Conservation (phyloP, 2,888 invertebrate species). For the Troilus luridus region DNA sequence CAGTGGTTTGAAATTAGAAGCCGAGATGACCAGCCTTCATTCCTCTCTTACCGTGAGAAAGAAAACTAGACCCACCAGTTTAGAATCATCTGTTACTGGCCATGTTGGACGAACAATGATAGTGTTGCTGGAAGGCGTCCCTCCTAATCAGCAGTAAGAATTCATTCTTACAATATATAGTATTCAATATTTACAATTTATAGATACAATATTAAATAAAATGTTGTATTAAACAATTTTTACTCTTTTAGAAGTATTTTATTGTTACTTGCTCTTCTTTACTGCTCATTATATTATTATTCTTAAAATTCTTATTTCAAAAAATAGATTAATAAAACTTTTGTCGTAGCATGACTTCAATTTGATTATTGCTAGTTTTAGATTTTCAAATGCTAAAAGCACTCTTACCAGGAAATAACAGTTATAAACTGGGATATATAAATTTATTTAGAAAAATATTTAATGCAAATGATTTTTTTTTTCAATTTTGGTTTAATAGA, state of each 20-base stretch:
- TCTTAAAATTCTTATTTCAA: background rate
- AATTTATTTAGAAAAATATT: too few relatives aligned
- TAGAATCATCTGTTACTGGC: conserved; percentile 87
- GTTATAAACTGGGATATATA: too few relatives aligned
- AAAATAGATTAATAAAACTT: too few relatives aligned
- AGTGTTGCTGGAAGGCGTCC: conserved; percentile 89
- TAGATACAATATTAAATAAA: too few relatives aligned
- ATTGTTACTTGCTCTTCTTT: background rate
- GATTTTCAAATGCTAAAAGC: too few relatives aligned
- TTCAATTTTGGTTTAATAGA: too few relatives aligned
- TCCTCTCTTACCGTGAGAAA: conserved; percentile 88
- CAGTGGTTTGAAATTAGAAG: conserved; percentile 94
- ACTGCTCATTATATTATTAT: background rate
- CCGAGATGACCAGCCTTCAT: conserved; percentile 92
- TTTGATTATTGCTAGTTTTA: too few relatives aligned
- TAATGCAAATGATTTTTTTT: too few relatives aligned
- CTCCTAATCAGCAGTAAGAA: conserved; percentile 88
- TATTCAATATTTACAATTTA: background rate
- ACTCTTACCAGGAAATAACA: too few relatives aligned
- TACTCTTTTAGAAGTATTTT: too few relatives aligned
- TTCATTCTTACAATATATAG: background rate
- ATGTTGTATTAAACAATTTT: background rate
- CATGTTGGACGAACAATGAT: conserved; percentile 94
- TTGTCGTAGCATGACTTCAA: too few relatives aligned
- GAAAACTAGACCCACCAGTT: conserved; percentile 78